phyloP scores from a whole-genome alignment of 53 echinoderm and acorn worm species.

The Antedon mediterranea region DNA sequence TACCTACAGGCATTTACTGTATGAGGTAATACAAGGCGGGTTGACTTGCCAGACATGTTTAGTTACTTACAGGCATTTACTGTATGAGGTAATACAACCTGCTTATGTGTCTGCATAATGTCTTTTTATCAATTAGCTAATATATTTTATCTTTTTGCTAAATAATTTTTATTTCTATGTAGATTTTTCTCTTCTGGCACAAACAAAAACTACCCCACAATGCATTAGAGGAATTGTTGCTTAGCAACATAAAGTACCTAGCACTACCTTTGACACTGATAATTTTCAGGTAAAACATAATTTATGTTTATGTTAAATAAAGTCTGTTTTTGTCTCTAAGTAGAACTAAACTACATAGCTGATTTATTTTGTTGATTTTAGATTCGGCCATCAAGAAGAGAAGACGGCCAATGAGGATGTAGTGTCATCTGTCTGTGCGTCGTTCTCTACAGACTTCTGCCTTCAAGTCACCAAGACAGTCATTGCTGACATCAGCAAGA shows the following conservation, averaged over 20 bases:
- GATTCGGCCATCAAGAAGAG: neutral
- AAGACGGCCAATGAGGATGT: neutral
- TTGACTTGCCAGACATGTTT: neutral
- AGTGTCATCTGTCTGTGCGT: neutral
- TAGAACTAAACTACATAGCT: no score
- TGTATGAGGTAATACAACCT: neutral
- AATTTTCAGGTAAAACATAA: conserved; percentile 42
- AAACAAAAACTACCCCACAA: conserved; percentile 25
- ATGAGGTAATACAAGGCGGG: neutral
- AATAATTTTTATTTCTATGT: neutral
- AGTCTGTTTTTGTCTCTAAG: no score
- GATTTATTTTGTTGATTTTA: neutral
- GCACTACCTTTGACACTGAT: conserved; percentile 54
- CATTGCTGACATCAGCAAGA: conserved; percentile 23
- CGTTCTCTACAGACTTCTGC: conserved; percentile 42
- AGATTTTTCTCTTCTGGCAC: conserved; percentile 61
- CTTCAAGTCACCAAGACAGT: conserved; percentile 42
- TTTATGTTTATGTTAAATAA: no score
- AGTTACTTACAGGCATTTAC: neutral
- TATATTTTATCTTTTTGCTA: neutral
- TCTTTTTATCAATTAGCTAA: neutral
- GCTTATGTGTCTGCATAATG: no score
- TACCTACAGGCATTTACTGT: neutral
- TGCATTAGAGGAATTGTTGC: conserved; percentile 37
- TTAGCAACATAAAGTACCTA: conserved; percentile 33